Conservation (phyloP, 2,888 invertebrate genomes). For the Eucriotettix oculatus region DNA sequence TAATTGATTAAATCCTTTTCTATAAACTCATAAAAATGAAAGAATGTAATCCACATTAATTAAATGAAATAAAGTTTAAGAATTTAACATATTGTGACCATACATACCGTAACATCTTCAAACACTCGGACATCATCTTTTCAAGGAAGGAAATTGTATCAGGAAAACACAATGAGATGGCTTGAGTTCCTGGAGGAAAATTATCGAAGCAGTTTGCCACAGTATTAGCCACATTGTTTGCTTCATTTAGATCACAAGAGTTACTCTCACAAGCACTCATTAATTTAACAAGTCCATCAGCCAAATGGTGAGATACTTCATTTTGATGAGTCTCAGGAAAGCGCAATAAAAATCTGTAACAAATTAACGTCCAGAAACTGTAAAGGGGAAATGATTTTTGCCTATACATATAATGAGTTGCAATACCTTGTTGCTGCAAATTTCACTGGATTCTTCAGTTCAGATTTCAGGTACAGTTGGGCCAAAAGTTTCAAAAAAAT, state of each 20-base stretch:
- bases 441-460: conserved; percentile 25
- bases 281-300: conserved; percentile 1
- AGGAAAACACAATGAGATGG: conserved; percentile 17
- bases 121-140: background rate
- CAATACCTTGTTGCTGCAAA: conserved; percentile 24
- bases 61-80: too few relatives aligned
- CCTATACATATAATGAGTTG: background rate
- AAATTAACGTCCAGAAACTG: too few relatives aligned
- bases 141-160: background rate
- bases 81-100: too few relatives aligned
- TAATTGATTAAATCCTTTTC: too few relatives aligned
- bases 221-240: conserved; percentile 9
- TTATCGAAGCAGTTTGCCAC: conserved; percentile 19
- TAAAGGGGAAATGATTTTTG: too few relatives aligned
- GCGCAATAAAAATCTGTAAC: too few relatives aligned
- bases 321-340: too few relatives aligned
- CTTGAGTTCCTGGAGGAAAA: conserved; percentile 21
- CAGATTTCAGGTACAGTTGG: too few relatives aligned
- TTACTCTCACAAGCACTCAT: background rate
- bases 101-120: background rate
- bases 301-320: background rate
- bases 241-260: background rate
- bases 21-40: too few relatives aligned
- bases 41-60: too few relatives aligned
- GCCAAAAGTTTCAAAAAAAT: too few relatives aligned